Conservation (phyloP, 2,113 vertebrate species). For the Gobiocypris rarus region DNA sequence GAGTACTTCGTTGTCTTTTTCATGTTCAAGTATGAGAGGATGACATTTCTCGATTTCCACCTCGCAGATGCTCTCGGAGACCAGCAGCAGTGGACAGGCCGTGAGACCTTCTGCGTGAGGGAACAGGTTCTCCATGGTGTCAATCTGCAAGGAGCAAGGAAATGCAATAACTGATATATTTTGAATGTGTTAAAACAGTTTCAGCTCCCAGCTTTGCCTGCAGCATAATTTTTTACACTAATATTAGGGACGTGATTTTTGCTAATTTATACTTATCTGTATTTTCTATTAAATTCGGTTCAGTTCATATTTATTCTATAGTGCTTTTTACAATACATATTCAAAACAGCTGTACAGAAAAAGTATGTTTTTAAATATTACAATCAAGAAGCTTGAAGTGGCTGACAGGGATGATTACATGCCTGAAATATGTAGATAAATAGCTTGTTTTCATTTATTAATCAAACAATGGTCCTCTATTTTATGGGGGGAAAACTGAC, state of each 20-base stretch:
- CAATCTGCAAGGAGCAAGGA: constrained; percentile 75
- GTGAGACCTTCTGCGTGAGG: constrained; percentile 73
- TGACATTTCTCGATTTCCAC: constrained; percentile 76
- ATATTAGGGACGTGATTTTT: too few relatives aligned
- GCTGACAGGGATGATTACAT: too few relatives aligned
- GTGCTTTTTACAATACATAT: too few relatives aligned
- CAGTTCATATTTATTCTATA: too few relatives aligned
- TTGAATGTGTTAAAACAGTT: background rate
- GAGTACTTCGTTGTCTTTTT: constrained; percentile 51
- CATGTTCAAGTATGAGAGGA: constrained; percentile 55
- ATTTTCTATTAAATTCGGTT: too few relatives aligned
- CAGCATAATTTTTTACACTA: background rate
- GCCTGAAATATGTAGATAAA: too few relatives aligned
- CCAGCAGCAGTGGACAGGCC: constrained; percentile 83
- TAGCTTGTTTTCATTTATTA: too few relatives aligned
- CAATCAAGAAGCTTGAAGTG: too few relatives aligned
- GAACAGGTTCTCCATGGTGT: constrained; percentile 86
- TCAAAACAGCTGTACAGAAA: too few relatives aligned
- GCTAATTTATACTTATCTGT: too few relatives aligned
- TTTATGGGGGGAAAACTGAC: constrained; percentile 64
- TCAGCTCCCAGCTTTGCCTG: background rate
- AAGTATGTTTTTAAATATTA: too few relatives aligned
- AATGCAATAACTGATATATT: background rate
- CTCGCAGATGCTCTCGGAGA: constrained; percentile 83
- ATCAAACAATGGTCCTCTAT: background rate